phyloP scores from a whole-genome alignment of 2,888 invertebrate species.

The Augiades crinisus region DNA sequence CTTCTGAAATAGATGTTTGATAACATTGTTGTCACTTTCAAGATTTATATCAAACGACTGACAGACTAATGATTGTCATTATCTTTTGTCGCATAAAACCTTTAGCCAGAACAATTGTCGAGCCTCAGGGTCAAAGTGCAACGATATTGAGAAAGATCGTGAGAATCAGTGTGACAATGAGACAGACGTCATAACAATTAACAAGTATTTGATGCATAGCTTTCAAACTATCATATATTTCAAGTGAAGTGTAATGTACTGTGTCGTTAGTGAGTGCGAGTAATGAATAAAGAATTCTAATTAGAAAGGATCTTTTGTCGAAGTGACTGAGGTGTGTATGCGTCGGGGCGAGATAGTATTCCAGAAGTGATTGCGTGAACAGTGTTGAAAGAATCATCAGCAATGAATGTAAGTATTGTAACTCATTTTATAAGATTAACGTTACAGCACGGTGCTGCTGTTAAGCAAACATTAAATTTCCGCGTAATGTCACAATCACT shows the following conservation, averaged over 20 bases:
- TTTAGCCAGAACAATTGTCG: constrained; percentile 13
- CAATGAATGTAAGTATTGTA: constrained; percentile 62
- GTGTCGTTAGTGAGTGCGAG: constrained; percentile 30
- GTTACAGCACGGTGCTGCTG: neutral
- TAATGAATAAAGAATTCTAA: constrained; percentile 30
- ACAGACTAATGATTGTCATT: constrained; percentile 13
- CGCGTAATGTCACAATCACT: constrained; percentile 21
- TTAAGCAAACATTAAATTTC: constrained; percentile 21
- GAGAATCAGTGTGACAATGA: constrained; percentile 35
- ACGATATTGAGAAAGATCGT: constrained; percentile 36
- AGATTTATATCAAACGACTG: constrained; percentile 7
- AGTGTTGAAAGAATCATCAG: constrained; percentile 48
- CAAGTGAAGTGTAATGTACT: constrained; percentile 27
- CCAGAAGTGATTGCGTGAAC: constrained; percentile 32
- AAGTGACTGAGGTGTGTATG: constrained; percentile 28
- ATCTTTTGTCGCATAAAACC: constrained; percentile 14
- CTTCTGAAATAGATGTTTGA: neutral
- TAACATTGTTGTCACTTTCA: constrained; percentile 1
- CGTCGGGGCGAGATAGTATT: constrained; percentile 21
- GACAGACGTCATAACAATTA: constrained; percentile 28
- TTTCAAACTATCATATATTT: constrained; percentile 25
- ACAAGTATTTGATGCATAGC: constrained; percentile 22
- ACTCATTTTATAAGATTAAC: constrained; percentile 14
- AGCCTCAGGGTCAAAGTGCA: constrained; percentile 37
- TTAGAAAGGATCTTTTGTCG: constrained; percentile 28